phyloP scores from a whole-genome alignment of 2,113 vertebrate genomes.

The Colius striatus region DNA sequence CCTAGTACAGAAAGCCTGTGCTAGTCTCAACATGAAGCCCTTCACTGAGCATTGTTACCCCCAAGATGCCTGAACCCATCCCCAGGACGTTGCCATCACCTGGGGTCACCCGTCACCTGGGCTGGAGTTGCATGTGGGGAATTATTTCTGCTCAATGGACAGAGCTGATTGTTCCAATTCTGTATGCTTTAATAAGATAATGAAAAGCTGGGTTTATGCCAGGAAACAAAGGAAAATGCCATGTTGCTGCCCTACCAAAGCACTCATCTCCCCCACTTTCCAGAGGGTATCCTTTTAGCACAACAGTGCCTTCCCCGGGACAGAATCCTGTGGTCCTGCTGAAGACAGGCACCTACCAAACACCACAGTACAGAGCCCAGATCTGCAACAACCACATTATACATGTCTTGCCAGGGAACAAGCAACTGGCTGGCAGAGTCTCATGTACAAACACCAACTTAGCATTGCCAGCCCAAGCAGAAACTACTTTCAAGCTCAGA shows the following conservation, averaged over 20 bases:
- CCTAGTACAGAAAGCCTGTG: neutral
- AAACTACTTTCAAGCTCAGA: neutral
- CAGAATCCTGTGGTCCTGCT: accelerated
- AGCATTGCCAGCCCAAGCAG: neutral
- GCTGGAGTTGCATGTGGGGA: accelerated
- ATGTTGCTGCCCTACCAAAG: neutral
- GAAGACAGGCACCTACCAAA: neutral
- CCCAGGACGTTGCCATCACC: neutral
- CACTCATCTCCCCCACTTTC: neutral
- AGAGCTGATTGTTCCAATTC: neutral
- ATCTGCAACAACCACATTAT: accelerated
- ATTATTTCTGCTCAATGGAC: neutral
- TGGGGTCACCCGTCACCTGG: neutral
- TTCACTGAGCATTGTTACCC: accelerated
- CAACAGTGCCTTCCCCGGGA: neutral
- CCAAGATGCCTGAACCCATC: neutral
- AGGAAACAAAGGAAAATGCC: neutral
- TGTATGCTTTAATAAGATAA: neutral
- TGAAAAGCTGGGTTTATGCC: neutral
- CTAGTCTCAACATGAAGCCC: neutral
- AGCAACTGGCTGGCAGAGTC: neutral
- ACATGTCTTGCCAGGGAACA: accelerated
- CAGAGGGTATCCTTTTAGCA: neutral
- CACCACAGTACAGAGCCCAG: accelerated
- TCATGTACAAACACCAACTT: neutral